Base-by-base conservation (phyloP, 2,888 invertebrate species). In the Patella depressa region DNA sequence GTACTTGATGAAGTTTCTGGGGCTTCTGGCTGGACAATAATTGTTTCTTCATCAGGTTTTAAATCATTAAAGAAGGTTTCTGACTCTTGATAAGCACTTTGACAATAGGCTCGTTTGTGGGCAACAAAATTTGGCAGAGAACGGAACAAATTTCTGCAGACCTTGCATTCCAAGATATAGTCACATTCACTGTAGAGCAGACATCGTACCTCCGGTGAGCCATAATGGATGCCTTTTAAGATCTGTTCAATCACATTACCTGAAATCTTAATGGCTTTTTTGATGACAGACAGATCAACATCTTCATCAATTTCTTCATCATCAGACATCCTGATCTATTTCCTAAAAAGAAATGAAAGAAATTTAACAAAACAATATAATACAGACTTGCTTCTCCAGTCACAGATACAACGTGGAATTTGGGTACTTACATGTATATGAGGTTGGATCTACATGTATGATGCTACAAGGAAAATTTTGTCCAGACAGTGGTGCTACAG, bases 41-140 rank as follows among this genome's bases (percentile, higher is more conserved):
- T 82, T 15, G 85, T 84, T 57, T 88, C 88, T 19, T 85, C 82
- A 11, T 83, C 81, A 72, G 79, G 90, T 70, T 94, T 92, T 12
- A 94, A 94, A 83, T 94, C 71, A 53, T 80, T 73, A 17, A 76
- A 73, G 53, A 72, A 70, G 34, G 78, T 79, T 29, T 57, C 71
- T 2, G 75, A 57, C 55, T 86, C 83, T 34, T 81, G 75, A 79
- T 76, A 80, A 11, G 82, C 77, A 29, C 89, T 85, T 69, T 84
- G 93, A 88, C 97, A 97, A 90, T 95, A 97, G 65, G 94, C 94
- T 79, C 97, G 93, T 92, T 98, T 98, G 91, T 98, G 98, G 57
- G 96, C 95, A 84, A 97, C 94, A 89, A 97, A 96, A 92, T 97
- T 97, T 19, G 95, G 95, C 82, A 97, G 92, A 90, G 96, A 96